phyloP scores from a whole-genome alignment of 2,888 invertebrate species.

The Bhutanitis thaidina region DNA sequence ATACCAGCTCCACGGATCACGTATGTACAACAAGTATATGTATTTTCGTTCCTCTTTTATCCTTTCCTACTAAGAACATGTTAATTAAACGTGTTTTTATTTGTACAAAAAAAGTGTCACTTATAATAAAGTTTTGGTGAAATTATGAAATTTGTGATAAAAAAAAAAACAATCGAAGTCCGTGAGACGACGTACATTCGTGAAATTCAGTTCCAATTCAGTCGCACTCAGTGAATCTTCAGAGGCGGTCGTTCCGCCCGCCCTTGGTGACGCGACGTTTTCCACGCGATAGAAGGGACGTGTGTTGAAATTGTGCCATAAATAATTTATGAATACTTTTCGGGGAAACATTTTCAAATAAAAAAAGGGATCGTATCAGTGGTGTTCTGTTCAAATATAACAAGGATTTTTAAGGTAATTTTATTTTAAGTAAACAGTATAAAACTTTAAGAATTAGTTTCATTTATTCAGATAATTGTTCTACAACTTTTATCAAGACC shows the following conservation, averaged over 20 bases:
- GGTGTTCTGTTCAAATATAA: not conserved
- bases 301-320: conserved; percentile 14
- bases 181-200: conserved; percentile 12
- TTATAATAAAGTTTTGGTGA: no score
- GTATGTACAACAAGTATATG: not conserved
- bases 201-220: conserved; percentile 31
- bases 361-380: not conserved
- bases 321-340: conserved; percentile 17
- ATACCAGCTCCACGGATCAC: not conserved
- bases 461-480: no score
- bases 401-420: conserved; percentile 10
- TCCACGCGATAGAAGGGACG: conserved; percentile 17
- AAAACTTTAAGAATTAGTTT: no score
- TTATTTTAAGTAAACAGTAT: not conserved
- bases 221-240: conserved; percentile 36
- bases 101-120: no score
- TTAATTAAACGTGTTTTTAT: conserved; percentile 16
- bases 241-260: conserved; percentile 56
- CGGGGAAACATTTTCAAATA: conserved; percentile 17
- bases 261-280: conserved; percentile 30
- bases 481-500: no score
- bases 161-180: conserved; percentile 18
- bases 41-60: conserved; percentile 14
- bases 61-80: conserved; percentile 23
- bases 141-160: no score